phyloP scores from a whole-genome alignment of 2,888 invertebrate species.

The Dilophus febrilis region DNA sequence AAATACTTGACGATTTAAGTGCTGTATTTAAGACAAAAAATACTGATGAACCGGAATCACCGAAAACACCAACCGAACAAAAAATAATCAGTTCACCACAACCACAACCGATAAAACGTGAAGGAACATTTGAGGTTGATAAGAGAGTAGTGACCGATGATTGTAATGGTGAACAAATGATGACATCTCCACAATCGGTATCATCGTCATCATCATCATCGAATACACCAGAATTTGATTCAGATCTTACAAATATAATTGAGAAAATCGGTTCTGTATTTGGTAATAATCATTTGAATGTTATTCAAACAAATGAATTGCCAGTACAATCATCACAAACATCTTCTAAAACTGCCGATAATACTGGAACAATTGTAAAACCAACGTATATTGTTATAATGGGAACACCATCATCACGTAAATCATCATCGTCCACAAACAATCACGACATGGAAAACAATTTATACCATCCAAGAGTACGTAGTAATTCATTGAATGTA shows the following conservation, averaged over 20 bases:
- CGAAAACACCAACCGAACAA: background rate
- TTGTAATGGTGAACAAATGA: background rate
- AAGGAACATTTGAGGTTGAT: conserved; percentile 19
- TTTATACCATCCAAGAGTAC: conserved; percentile 6
- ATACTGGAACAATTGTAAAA: conserved; percentile 8
- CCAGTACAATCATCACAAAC: background rate
- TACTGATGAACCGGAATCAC: background rate
- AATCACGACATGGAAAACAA: conserved; percentile 3
- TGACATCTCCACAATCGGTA: conserved; percentile 6
- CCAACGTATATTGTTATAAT: conserved; percentile 20
- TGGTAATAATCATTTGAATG: conserved; percentile 11
- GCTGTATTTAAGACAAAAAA: conserved; percentile 10
- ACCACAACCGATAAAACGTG: conserved; percentile 14
- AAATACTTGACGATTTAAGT: conserved; percentile 16
- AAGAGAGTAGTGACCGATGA: conserved; percentile 4
- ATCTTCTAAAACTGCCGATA: background rate
- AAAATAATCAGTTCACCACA: background rate
- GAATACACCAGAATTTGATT: too few relatives aligned
- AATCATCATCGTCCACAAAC: background rate
- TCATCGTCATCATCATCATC: too few relatives aligned
- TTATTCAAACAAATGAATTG: conserved; percentile 10
- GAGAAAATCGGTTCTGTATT: conserved; percentile 17
- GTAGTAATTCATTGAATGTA: conserved; percentile 18
- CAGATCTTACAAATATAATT: conserved; percentile 13
- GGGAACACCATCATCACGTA: conserved; percentile 10